Percentiles rank a stretch among this genome's conserved stretches.
phyloP scores from a whole-genome alignment of 30 jellyfish, hydroid and myxozoan genomes.

The Pelagia noctiluca region DNA sequence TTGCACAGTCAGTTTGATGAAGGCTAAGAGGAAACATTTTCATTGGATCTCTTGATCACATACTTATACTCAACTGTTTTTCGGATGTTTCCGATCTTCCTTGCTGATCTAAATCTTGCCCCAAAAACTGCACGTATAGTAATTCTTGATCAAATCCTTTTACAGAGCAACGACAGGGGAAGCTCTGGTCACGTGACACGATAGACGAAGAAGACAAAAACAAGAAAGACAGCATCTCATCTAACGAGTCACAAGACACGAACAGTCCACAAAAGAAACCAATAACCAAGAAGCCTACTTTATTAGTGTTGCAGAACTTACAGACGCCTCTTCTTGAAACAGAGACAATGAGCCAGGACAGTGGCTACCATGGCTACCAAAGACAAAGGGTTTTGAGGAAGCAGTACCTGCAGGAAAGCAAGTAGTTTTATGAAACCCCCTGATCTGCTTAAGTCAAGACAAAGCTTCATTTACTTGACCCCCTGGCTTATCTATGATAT shows the following conservation, averaged over 20 bases:
- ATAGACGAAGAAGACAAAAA: constrained; percentile 3
- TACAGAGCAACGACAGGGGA: constrained; percentile 61
- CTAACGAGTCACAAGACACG: constrained; percentile 45
- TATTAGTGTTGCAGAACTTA: constrained; percentile 26
- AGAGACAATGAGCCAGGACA: constrained; percentile 90
- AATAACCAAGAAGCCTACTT: constrained; percentile 1
- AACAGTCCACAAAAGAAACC: constrained; percentile 9
- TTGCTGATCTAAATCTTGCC: too few relatives aligned
- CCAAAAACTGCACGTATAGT: too few relatives aligned
- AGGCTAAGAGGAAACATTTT: too few relatives aligned
- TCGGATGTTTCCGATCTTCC: too few relatives aligned
- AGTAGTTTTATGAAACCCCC: background rate
- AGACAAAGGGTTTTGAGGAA: constrained; percentile 51
- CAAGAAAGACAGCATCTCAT: constrained; percentile 53
- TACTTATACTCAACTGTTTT: background rate
- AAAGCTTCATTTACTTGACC: too few relatives aligned
- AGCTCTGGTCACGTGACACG: constrained; percentile 60
- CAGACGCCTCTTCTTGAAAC: constrained; percentile 58
- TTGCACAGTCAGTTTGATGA: too few relatives aligned
- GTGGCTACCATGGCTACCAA: constrained; percentile 94
- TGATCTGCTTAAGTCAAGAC: background rate
- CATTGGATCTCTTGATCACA: background rate
- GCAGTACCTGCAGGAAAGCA: constrained; percentile 37
- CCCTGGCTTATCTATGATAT: too few relatives aligned
- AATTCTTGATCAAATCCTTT: too few relatives aligned